These are phyloP conservation scores for Nymphalis c-album DNA, from an alignment of 2,888 invertebrate genomes.

Conservation along the genomic window DNA sequence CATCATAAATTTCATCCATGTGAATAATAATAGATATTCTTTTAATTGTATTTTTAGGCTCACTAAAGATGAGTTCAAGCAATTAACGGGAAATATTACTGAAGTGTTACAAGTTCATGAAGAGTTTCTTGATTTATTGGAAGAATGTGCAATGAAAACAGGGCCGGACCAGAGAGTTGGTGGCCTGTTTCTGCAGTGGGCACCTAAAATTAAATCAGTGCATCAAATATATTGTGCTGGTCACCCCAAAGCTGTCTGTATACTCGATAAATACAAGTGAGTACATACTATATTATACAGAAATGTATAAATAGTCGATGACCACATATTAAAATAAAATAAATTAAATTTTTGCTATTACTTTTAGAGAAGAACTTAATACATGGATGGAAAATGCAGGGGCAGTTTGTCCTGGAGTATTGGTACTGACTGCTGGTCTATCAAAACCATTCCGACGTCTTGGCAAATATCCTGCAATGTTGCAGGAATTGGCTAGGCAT, in stretches of 20 bases:
- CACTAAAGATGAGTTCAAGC: conserved; percentile 91
- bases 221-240: conserved; percentile 95
- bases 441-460: conserved; percentile 97
- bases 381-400: conserved; percentile 94
- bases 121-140: conserved; percentile 88
- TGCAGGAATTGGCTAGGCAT: conserved; percentile 97
- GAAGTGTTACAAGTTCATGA: conserved; percentile 93
- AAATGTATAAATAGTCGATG: neutral
- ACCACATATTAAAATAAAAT: neutral
- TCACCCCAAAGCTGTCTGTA: conserved; percentile 96
- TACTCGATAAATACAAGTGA: conserved; percentile 96
- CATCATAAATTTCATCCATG: too few relatives aligned
- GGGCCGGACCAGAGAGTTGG: conserved; percentile 93
- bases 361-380: conserved; percentile 88
- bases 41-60: conserved; percentile 81
- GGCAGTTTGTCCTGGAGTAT: conserved; percentile 91
- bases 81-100: conserved; percentile 92
- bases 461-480: conserved; percentile 95
- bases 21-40: too few relatives aligned
- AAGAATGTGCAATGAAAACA: conserved; percentile 87
- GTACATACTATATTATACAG: conserved; percentile 46
- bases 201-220: conserved; percentile 89
- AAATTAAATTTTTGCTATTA: neutral
- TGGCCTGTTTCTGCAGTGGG: conserved; percentile 92
- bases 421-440: conserved; percentile 94